Conservation (phyloP, 1,140 invertebrate species). For the Stegodyphus mimosarum region DNA sequence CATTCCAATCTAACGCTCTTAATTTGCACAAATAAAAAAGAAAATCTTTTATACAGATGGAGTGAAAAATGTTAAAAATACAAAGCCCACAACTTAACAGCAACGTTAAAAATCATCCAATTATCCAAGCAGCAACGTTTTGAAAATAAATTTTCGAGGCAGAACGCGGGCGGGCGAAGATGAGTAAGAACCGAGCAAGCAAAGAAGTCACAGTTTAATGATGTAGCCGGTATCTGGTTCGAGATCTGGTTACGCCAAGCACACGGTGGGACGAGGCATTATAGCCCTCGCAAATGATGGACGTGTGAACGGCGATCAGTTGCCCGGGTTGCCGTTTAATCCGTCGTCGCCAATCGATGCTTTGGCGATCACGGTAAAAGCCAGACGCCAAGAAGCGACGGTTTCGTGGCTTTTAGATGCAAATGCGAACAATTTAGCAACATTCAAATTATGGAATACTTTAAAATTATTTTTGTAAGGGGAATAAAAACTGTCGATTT, state of each 20-base stretch:
- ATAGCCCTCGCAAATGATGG: constrained; percentile 49
- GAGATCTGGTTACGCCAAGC: constrained; percentile 53
- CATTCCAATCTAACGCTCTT: background rate
- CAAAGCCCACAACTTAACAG: background rate
- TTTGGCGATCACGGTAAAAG: background rate
- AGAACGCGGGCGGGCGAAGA: background rate
- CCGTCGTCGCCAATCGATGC: constrained; percentile 41
- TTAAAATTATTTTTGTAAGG: too few species aligned
- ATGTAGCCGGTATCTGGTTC: constrained; percentile 55
- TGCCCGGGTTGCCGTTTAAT: background rate
- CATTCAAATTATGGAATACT: too few species aligned
- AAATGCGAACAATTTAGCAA: too few species aligned
- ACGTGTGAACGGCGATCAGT: constrained; percentile 40
- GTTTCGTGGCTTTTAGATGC: constrained; percentile 3
- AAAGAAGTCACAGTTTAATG: constrained; percentile 46
- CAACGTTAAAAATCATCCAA: constrained; percentile 52
- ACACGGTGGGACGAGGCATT: constrained; percentile 49
- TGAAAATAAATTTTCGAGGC: constrained; percentile 48
- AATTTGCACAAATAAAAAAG: background rate
- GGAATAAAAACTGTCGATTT: too few species aligned
- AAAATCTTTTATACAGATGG: background rate
- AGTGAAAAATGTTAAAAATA: background rate
- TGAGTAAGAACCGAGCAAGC: constrained; percentile 17
- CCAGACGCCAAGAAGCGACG: too few species aligned
- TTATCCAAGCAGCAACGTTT: constrained; percentile 43